A percentile compares a stretch with the other conserved stretches of the same genome.
phyloP scores from a whole-genome alignment of 2,113 vertebrate genomes.

The Mastomys coucha region DNA sequence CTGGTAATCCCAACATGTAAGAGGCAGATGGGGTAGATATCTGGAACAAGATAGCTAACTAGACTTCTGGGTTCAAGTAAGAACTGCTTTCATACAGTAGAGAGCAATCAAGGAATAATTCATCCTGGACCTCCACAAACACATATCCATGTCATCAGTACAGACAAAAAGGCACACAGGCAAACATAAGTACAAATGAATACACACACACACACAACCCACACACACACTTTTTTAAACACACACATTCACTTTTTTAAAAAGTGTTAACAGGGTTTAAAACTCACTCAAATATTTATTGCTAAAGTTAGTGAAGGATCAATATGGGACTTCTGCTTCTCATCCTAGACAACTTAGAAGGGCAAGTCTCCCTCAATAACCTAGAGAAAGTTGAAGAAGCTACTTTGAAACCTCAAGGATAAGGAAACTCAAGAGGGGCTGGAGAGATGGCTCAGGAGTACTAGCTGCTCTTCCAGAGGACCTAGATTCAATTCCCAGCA shows the following conservation, averaged over 20 bases:
- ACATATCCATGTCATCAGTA: too few species aligned
- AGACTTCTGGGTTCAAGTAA: background rate
- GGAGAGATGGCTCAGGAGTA: background rate
- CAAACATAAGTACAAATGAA: background rate
- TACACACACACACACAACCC: background rate
- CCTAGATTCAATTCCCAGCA: background rate
- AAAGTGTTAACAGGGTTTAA: background rate
- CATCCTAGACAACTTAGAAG: background rate
- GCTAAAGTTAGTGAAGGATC: conserved; percentile 24
- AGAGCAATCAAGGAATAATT: background rate
- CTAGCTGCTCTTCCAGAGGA: background rate
- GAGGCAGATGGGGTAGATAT: background rate
- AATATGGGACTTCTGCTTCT: background rate
- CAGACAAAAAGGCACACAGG: background rate
- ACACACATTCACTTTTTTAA: background rate
- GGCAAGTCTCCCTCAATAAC: background rate
- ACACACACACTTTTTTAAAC: background rate
- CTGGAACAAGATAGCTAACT: background rate
- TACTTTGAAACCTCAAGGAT: conserved; percentile 34
- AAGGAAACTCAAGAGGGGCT: background rate
- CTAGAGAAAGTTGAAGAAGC: background rate
- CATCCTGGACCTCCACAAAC: background rate
- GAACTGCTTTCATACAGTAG: background rate
- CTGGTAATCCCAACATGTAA: background rate
- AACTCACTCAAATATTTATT: conserved; percentile 2